A percentile compares a stretch with the other conserved stretches of the same genome.
These are phyloP conservation scores for Hepsetus odoe DNA, from an alignment of 2,113 vertebrate genomes.

Conservation along the genomic window DNA sequence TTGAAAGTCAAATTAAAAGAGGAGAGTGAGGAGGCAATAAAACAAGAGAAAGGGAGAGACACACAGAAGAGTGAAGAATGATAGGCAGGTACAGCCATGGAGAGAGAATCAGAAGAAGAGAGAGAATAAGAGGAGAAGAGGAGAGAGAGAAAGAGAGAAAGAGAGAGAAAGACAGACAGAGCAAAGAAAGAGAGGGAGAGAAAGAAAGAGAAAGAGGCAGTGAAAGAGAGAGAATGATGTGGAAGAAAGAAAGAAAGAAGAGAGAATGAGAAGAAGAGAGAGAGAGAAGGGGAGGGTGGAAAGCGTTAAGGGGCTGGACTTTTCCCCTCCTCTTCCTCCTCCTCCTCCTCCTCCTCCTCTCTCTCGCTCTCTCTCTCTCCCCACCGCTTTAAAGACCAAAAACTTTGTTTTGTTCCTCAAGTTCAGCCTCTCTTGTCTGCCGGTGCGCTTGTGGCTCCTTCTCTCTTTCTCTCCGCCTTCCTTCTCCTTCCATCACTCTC, in stretches of 20 bases:
- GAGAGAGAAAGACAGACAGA: constrained; percentile 16
- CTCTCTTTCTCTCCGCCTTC: constrained; percentile 19
- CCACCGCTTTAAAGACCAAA: constrained; percentile 76
- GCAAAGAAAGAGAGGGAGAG: constrained; percentile 21
- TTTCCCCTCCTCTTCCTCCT: constrained; percentile 58
- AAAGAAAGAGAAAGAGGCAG: background rate
- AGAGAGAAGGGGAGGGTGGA: constrained; percentile 58
- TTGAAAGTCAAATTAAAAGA: too few species aligned
- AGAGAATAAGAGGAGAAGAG: too few species aligned
- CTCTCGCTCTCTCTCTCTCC: constrained; percentile 48
- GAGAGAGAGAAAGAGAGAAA: constrained; percentile 5
- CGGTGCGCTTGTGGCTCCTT: constrained; percentile 53
- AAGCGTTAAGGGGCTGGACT: constrained; percentile 78
- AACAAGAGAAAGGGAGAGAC: too few species aligned
- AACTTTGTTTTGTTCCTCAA: constrained; percentile 82
- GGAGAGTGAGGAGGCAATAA: too few species aligned
- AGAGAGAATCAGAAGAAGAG: too few species aligned
- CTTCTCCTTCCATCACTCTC: constrained; percentile 49
- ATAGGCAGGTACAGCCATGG: too few species aligned
- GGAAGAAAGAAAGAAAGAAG: constrained; percentile 19
- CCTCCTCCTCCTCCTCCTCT: constrained; percentile 58
- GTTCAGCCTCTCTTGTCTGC: constrained; percentile 73
- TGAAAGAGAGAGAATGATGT: constrained; percentile 25
- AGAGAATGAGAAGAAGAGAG: constrained; percentile 14
- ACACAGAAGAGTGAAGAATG: too few species aligned